These are phyloP conservation scores for Neocrepidodera transversa DNA, from an alignment of 2,888 invertebrate species.

Conservation along the genomic window DNA sequence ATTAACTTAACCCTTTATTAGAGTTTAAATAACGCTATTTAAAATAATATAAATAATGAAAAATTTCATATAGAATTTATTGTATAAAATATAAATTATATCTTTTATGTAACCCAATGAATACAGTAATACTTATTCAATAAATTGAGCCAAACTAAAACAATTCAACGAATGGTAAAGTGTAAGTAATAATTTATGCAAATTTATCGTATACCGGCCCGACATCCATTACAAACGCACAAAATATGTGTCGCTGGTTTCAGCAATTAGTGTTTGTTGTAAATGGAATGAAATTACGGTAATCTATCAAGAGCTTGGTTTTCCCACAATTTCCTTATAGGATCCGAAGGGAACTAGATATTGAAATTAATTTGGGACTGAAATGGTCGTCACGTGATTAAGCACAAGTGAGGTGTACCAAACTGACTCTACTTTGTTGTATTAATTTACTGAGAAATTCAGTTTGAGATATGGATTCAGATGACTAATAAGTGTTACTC, in stretches of 20 bases:
- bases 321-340: conserved; percentile 27
- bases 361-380: conserved; percentile 31
- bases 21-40: too few species aligned
- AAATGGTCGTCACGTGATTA: conserved; percentile 25
- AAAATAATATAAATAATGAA: too few species aligned
- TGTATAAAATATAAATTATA: too few species aligned
- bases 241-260: conserved; percentile 34
- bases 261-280: conserved; percentile 36
- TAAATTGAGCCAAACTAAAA: conserved; percentile 9
- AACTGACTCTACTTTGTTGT: conserved; percentile 11
- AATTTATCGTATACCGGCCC: conserved; percentile 23
- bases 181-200: conserved; percentile 26
- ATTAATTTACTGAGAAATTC: conserved; percentile 18
- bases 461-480: conserved; percentile 1
- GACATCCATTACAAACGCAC: conserved; percentile 30
- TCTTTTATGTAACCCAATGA: too few species aligned
- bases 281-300: conserved; percentile 33
- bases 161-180: conserved; percentile 9
- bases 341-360: conserved; percentile 29
- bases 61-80: too few species aligned
- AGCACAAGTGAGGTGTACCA: conserved; percentile 22
- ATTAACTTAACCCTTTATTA: too few species aligned
- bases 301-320: conserved; percentile 35
- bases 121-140: too few species aligned
- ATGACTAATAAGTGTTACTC: conserved; percentile 4